Base-by-base conservation (phyloP, 1,140 invertebrate species). In the Procambarus clarkii region DNA sequence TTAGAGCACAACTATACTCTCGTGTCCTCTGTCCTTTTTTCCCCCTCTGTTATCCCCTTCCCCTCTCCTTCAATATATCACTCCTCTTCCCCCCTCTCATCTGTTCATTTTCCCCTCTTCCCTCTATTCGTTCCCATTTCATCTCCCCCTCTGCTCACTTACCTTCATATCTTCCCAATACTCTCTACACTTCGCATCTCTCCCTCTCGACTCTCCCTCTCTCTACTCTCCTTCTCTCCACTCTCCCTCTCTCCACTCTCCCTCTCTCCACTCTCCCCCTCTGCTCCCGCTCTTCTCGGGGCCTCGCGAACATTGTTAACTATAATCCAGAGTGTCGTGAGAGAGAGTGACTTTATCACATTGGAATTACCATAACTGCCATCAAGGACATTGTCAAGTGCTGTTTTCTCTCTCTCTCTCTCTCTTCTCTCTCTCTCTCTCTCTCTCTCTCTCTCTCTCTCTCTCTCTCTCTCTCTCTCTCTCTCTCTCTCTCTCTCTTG, bases 191-290 rank as follows among this genome's bases (percentile, higher is more conserved):
- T 58, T 83, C 81, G 64, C 81, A 44, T 50, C 54, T 50, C n/a
- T n/a, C n/a, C 54, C 54, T 83, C 81, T 83, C 58, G 0, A 54
- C 50, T 69, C 58, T 83, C 81, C 64, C 81, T 83, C 81, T 83
- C 54, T 83, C 81, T 83, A 54, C 81, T 83, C 81, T 83, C 81
- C 69, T n/a, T 83, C 81, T 83, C 81, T 83, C 81, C 54, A 24
- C 69, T 50, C 54, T 50, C 15, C 64, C 24, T 50, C 24, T 50
- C 24, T 58, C 50, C 82, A 13, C 58, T 13, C 58, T 84, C 58
- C 34, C 9, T 84, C 58, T 45, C 24, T 84, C 58, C 34, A n/a
- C 58, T 69, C 45, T 84, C n/a, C 34, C 2, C 21, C 24, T 4
- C n/a, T 9, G n/a, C n/a, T 69, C 15, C 15, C 21, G 9, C 18